phyloP scores from a whole-genome alignment of 2,113 vertebrate genomes.

The Sinosuthora webbiana region DNA sequence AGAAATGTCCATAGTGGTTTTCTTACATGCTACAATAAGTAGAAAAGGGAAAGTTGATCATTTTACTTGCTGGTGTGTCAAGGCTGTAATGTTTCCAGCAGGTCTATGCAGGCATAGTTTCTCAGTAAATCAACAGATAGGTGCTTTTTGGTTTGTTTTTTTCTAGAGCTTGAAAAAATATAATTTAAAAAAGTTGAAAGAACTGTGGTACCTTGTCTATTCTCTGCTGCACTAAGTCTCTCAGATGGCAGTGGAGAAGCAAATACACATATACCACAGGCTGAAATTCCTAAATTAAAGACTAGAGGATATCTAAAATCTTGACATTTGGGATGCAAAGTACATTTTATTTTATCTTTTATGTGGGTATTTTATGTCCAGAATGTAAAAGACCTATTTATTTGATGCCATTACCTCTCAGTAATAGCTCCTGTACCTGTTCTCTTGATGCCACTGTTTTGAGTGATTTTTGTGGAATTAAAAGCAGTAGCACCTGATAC shows the following conservation, averaged over 20 bases:
- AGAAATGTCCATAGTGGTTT: not conserved
- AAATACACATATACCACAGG: not conserved
- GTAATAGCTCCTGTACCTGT: not conserved
- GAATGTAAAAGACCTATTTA: conserved; percentile 28
- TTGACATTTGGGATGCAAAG: conserved; percentile 34
- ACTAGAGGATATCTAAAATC: conserved; percentile 27
- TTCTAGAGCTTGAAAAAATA: not conserved
- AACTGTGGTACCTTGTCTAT: not conserved
- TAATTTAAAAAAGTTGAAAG: not conserved
- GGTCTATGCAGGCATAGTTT: not conserved
- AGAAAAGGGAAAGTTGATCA: not conserved
- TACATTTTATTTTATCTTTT: conserved; percentile 53
- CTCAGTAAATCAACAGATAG: not conserved
- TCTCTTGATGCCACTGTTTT: not conserved
- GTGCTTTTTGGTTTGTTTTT: too few species aligned
- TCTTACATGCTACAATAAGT: not conserved
- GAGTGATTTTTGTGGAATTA: conserved; percentile 5
- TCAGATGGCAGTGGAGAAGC: not conserved
- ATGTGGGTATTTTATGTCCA: conserved; percentile 4
- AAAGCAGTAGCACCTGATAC: not conserved
- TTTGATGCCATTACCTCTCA: not conserved
- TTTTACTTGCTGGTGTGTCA: not conserved
- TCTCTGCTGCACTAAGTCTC: not conserved
- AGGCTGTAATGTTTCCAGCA: not conserved
- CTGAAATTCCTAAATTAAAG: conserved; percentile 32